Base-by-base conservation (phyloP, 2,113 vertebrate genomes). In the Neodontobutis hainanensis region DNA sequence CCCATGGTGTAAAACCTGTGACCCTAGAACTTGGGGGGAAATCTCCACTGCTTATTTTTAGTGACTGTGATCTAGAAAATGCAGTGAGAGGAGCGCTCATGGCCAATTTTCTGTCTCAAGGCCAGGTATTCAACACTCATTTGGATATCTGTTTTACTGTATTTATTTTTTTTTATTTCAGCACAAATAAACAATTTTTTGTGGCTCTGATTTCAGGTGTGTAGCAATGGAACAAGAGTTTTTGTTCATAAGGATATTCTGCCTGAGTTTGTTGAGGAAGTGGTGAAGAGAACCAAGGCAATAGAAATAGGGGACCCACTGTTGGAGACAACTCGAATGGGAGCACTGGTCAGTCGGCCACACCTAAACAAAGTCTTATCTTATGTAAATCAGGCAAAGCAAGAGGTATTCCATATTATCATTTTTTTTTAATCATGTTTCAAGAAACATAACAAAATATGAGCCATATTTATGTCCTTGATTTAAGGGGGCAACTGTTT, bases 31-130 rank as follows among this genome's bases (percentile, higher is more conserved):
- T 99, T 0, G 97, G 97, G 2, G 97, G 97, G 27, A 99, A 99
- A 81, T 99, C 97, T 36, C 97, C 97, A 0, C 92, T 99, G 27
- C 93, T 99, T 74, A 94, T 99, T 84, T 99, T 99, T 75, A 84
- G 94, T 0, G 97, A 99, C 38, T 91, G 94, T 34, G 80, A 92
- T 43, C 32, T 99, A 68, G 92, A 96, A 65, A 98, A 98, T 0
- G 95, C 96, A 0, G 94, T 97, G 65, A 96, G 90, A 4, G 97
- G 97, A 53, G 96, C 97, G 0, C 92, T 99, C 62, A 95, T 98
- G 95, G 97, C 97, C 67, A 99, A 99, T 85, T 99, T 98, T 77
- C 93, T 99, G 8, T 95, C 96, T 0, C 97, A 99, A 77, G 97
- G 97, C 0, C 94, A 99, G 95, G 97, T 99, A 75, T 8, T 14